Conservation (phyloP, 2,888 invertebrate genomes). For the Thymelicus lineola region DNA sequence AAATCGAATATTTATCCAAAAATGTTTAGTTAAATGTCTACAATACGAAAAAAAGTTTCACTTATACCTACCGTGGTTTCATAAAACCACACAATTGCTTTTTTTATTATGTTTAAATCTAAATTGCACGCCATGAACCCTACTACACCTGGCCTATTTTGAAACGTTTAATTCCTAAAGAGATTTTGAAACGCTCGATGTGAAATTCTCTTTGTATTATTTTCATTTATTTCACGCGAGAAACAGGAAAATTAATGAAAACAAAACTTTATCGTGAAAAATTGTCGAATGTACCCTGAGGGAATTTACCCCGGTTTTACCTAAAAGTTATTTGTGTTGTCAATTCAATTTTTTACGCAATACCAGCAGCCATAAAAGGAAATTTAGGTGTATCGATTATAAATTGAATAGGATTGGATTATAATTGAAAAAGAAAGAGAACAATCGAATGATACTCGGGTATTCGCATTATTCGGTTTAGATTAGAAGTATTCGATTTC, state of each 20-base stretch:
- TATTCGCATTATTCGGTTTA: too few relatives aligned
- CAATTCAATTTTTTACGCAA: neutral
- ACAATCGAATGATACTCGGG: too few relatives aligned
- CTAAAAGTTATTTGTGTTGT: slow-evolving; percentile 3
- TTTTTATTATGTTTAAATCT: too few relatives aligned
- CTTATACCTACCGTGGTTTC: too few relatives aligned
- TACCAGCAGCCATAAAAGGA: neutral
- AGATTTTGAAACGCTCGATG: neutral
- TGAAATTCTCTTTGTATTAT: slow-evolving; percentile 12
- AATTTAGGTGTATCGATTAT: neutral
- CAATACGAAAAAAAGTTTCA: too few relatives aligned
- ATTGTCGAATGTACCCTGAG: neutral
- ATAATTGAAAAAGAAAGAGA: too few relatives aligned
- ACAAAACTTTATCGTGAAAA: slow-evolving; percentile 1
- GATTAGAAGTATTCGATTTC: too few relatives aligned
- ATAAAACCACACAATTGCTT: too few relatives aligned
- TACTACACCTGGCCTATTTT: neutral
- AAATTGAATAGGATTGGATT: neutral
- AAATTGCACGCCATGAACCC: too few relatives aligned
- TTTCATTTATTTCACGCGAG: slow-evolving; percentile 4
- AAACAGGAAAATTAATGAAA: slow-evolving; percentile 11
- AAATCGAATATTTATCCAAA: too few relatives aligned
- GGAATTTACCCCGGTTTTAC: neutral
- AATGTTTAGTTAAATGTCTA: too few relatives aligned
- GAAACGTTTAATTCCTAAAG: neutral